phyloP scores from a whole-genome alignment of 2,113 vertebrate species.

The Echinops telfairi region DNA sequence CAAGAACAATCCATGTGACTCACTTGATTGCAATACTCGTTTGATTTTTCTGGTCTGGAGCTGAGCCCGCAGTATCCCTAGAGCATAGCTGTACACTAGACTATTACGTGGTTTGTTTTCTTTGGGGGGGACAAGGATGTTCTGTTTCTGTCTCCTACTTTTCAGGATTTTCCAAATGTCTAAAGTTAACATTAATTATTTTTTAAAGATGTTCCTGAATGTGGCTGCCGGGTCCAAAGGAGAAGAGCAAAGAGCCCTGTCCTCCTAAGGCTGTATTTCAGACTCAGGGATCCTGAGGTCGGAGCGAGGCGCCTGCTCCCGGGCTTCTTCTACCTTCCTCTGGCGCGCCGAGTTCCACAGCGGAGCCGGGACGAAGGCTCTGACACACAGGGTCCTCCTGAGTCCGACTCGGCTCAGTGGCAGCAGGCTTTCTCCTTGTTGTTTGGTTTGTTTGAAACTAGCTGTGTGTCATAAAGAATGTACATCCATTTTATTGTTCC shows the following conservation, averaged over 20 bases:
- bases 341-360: neutral
- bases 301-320: neutral
- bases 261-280: too few relatives aligned
- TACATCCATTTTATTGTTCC: too few relatives aligned
- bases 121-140: neutral
- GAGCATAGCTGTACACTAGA: neutral
- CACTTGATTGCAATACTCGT: too few relatives aligned
- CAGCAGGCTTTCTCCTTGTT: too few relatives aligned
- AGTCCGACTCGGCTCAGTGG: too few relatives aligned
- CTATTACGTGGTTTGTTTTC: slow-evolving; percentile 1
- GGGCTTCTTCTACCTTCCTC: neutral
- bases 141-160: neutral
- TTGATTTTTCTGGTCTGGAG: too few relatives aligned
- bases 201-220: neutral
- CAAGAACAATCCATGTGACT: too few relatives aligned
- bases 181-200: neutral
- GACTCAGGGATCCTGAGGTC: too few relatives aligned
- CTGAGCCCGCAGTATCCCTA: too few relatives aligned
- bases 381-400: too few relatives aligned
- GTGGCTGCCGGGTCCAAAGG: neutral
- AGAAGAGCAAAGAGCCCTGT: neutral
- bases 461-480: too few relatives aligned
- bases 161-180: neutral
- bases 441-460: too few relatives aligned
- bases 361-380: neutral